Percentiles rank a stretch among this genome's conserved stretches.
Evolutionary conservation across 2,113 vertebrate species (phyloP).

Genomic region (Genyomyrus donnyi): DNA sequence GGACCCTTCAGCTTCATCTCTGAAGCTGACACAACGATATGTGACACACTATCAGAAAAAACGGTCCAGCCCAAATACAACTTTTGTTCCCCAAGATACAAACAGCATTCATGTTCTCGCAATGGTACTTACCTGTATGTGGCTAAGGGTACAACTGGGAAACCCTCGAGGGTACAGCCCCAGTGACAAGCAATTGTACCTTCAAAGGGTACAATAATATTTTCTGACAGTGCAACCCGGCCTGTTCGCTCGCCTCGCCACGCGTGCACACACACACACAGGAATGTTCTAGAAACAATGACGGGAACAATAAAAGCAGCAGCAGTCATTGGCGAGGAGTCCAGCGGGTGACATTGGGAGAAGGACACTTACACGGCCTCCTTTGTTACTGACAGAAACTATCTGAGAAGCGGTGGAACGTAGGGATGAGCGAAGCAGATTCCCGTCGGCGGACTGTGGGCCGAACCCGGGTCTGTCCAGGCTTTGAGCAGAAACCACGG

Average conservation of each 20-base stretch:
- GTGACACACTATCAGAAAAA: background rate
- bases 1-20: background rate
- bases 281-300: background rate
- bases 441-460: background rate
- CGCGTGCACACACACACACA: background rate
- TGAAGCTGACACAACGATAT: background rate
- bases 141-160: background rate
- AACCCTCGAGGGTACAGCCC: background rate
- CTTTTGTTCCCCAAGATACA: background rate
- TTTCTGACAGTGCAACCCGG: background rate
- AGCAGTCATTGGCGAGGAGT: background rate
- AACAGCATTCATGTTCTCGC: background rate
- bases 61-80: background rate
- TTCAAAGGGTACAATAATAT: background rate
- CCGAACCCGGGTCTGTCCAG: background rate
- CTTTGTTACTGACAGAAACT: background rate
- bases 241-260: background rate
- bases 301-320: background rate
- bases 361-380: background rate
- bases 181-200: background rate
- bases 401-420: background rate
- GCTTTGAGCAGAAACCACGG: background rate
- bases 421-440: background rate
- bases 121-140: too few relatives aligned
- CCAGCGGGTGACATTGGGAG: background rate